Base-by-base conservation (phyloP, 2,797 vertebrate species). In the Halcyon leucocephala region DNA sequence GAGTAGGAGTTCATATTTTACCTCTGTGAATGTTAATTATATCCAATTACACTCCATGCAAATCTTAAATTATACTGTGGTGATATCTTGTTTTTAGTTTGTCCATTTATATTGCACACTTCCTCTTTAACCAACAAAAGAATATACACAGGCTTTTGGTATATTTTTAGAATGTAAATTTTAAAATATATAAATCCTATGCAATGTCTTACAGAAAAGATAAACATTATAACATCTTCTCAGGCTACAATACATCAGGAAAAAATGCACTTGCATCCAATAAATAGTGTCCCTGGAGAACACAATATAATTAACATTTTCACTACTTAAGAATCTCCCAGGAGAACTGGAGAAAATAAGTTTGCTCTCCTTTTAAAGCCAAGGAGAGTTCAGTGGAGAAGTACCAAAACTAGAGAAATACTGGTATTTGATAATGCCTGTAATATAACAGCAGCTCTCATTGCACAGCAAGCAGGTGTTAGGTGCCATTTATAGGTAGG, bases 81-180 rank as follows among this genome's bases (percentile, higher is more conserved):
- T 3, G 8, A 17, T 64, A 60, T 8, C 35, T 62, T 41, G 22
- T 0, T 1, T 89, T 78, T 29, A 54, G 12, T 85, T 86, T 82
- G 65, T 21, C 12, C 17, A 48, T 77, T 85, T 69, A 22, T 65
- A 52, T 57, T 49, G 7, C 39, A 51, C 18, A 18, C 10, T 44
- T 9, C 4, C 10, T 72, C 14, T 81, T 95, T 52, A 69, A 33
- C 9, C 13, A 44, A n/a, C 12, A 55, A 41, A 58, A 48, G 21
- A 74, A 51, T 28, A 69, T 26, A 6, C 2, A 22, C 3, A 4
- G 12, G 9, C 13, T 72, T 77, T n/a, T 9, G 62, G 24, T 48
- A 79, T 3, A 41, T 46, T 70, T 85, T 92, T 67, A 76, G 61
- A 91, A 81, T 39, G 5, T 16, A 86, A 83, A 90, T 86, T 86